Evolutionary conservation across 92 coral and sea anemone species (phyloP), one percentile per base, ranked within the genome.

Genomic region (Epizoanthus scotinus): DNA sequence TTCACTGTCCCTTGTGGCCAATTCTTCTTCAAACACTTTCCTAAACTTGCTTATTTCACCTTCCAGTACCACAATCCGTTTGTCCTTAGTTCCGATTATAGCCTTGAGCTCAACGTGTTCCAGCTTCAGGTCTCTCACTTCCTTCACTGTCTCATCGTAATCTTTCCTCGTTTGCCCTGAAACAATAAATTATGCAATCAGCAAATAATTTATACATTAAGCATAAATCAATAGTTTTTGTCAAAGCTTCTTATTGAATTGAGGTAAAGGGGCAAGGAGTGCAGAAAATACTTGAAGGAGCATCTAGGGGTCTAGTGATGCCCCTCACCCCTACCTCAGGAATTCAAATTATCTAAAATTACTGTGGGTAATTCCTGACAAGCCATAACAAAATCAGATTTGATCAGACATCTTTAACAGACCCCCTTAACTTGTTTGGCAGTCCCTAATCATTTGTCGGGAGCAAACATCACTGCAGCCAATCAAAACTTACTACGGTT

Each of bases 81-180:
- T 96, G 60, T 86, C 80, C 70, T 92, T 92, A 21, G 88, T 82
- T 47, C 92, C 98, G 50, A 96, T 86, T 44, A 89, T 73, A n/a
- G 89, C 82, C 78, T 87, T 94, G 2, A 96, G 86, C 77, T 94
- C 98, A 36, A 86, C 66, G 63, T 91, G 89, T 82, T 96, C 98
- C 61, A 91, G 66, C 56, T 85, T 89, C 62, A 86, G 66, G 13
- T 78, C 88, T 79, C 81, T 87, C 18, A 96, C 62, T 52, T 90
- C 84, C 73, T 89, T 91, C 26, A 71, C 80, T 8, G 84, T 63
- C 66, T 86, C 87, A 56, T 78, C 71, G 24, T 71, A 55, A 1
- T 87, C 84, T 63, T 93, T 87, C 63, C 70, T 85, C 10, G 67
- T 38, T 80, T 84, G 90, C 7, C 50, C 97, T 95, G 79, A 44